Percentiles rank a stretch among this genome's conserved stretches.
These are phyloP conservation scores for Musca vetustissima DNA, from an alignment of 1,140 invertebrate genomes.

Conservation along the genomic window DNA sequence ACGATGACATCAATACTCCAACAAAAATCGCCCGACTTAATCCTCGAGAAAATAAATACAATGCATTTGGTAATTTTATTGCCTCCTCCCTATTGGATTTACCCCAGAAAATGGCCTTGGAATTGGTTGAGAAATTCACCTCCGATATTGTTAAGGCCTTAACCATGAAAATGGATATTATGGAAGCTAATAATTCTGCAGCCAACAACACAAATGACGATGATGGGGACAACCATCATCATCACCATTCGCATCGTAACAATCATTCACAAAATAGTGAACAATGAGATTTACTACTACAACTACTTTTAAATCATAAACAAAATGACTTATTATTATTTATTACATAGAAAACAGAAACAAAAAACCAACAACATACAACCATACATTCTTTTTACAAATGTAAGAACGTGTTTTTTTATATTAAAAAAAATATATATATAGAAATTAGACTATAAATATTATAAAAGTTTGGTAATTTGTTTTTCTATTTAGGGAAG, in stretches of 20 bases:
- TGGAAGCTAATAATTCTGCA: conserved; percentile 11
- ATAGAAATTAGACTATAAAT: too few relatives aligned
- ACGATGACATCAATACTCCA: neutral
- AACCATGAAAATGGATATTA: neutral
- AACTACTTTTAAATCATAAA: too few relatives aligned
- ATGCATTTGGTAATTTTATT: conserved; percentile 52
- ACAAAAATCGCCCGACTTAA: neutral
- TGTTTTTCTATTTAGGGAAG: too few relatives aligned
- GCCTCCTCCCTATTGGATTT: conserved; percentile 46
- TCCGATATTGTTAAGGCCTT: conserved; percentile 43
- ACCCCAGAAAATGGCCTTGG: conserved; percentile 39
- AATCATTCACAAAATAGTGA: too few relatives aligned
- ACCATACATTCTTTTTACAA: too few relatives aligned
- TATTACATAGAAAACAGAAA: too few relatives aligned
- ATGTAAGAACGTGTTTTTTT: too few relatives aligned
- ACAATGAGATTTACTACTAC: too few relatives aligned
- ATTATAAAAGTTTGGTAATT: too few relatives aligned
- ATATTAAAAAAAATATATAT: too few relatives aligned
- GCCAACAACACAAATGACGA: neutral
- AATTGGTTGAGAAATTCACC: conserved; percentile 50
- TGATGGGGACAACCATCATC: neutral
- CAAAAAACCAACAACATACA: too few relatives aligned
- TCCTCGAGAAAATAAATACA: conserved; percentile 38
- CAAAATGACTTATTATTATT: too few relatives aligned
- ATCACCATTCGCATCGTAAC: neutral